Conservation (phyloP, 2,888 invertebrate species). For the Eupithecia subumbrata region DNA sequence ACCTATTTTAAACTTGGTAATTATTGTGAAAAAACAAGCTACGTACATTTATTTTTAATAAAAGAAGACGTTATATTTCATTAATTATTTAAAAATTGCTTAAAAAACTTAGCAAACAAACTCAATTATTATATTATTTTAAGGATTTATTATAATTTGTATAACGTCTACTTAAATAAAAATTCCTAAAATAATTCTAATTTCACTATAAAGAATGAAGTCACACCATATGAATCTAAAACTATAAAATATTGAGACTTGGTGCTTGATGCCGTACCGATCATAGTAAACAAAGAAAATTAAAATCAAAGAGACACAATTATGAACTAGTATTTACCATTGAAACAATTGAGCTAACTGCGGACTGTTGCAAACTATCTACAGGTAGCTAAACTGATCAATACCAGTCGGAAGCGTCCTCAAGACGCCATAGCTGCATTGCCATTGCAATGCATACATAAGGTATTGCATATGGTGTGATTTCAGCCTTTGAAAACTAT, state of each 20-base stretch:
- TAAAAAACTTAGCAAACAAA: background rate
- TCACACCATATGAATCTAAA: background rate
- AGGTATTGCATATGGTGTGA: background rate
- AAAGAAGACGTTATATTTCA: slow-evolving; percentile 38
- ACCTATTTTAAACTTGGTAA: slow-evolving; percentile 71
- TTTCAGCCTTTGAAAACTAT: slow-evolving; percentile 35
- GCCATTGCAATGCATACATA: no score
- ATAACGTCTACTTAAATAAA: slow-evolving; percentile 39
- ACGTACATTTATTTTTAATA: slow-evolving; percentile 29
- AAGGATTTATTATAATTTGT: background rate
- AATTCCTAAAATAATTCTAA: slow-evolving; percentile 43
- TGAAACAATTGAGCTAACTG: no score
- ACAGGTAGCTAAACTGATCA: no score
- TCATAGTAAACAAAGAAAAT: no score
- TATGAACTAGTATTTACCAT: no score
- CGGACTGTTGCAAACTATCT: no score
- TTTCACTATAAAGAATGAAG: slow-evolving; percentile 43
- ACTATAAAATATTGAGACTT: background rate
- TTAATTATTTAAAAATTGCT: slow-evolving; percentile 13
- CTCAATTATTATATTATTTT: background rate
- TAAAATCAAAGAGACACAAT: no score
- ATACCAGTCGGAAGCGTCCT: no score
- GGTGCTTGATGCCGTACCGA: background rate
- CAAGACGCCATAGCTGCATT: no score
- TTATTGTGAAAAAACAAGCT: slow-evolving; percentile 61